Base-by-base conservation (phyloP, 2,888 invertebrate genomes). In the Lithophane leautieri region DNA sequence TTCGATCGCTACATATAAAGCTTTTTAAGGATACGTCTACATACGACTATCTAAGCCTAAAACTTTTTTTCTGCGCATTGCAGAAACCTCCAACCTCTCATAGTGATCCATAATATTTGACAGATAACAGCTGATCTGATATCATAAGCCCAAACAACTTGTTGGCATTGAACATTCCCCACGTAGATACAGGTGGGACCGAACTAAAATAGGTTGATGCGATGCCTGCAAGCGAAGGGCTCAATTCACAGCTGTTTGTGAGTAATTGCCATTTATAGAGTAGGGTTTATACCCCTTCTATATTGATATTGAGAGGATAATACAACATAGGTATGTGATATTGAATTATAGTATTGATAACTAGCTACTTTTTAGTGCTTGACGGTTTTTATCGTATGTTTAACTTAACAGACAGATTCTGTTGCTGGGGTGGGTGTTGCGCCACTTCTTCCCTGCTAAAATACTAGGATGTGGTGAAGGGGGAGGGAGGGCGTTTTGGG, bases 91-190 rank as follows among this genome's bases (percentile, higher is more conserved):
- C n/a, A n/a, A 25, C 40, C 28, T n/a, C 42, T 1, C n/a, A 22
- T 40, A 81, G 50, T 74, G 28, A 70, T 25, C 40, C 12, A 52
- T 11, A 52, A 52, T 22, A 61, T 67, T 50, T 78, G 79, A 83
- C 73, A 56, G 28, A 34, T 47, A 62, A 58, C 72, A 65, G 65
- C 69, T 73, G 81, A 78, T 73, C 73, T 73, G 83, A 78, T 79
- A 69, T 66, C 65, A 79, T 81, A 74, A 69, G 44, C 54, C 34
- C 56, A 19, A 79, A 79, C 83, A 83, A 81, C 83, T 83, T 79
- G 81, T 81, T 81, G 79, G 79, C 56, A 19, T 73, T 79, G 68
- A 68, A 65, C 65, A 58, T 83, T 44, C 68, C 73, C 67, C 61
- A 61, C 67, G n/a, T 34, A 69, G 79, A 62, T 70, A 74, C 81